Evolutionary conservation across 2,113 vertebrate genomes (phyloP).

Genomic region (Ceyx cyanopectus): DNA sequence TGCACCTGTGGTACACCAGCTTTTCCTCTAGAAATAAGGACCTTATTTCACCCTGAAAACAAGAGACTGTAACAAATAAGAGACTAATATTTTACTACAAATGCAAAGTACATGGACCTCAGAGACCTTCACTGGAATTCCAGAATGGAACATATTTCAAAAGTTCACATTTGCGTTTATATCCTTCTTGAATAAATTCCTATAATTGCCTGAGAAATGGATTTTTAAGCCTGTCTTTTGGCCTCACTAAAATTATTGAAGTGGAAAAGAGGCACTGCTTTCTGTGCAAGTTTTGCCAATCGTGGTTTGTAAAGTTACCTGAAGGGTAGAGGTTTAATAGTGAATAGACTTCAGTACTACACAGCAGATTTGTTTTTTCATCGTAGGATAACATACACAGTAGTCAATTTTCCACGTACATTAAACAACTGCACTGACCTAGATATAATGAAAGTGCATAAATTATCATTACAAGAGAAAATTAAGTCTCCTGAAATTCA

Average conservation of each 20-base stretch:
- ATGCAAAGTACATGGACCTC: background rate
- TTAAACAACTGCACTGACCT: background rate
- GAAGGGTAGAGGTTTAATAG: background rate
- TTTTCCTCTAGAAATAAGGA: background rate
- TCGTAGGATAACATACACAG: background rate
- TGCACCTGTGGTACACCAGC: too few species aligned
- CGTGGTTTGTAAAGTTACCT: background rate
- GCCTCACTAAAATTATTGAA: background rate
- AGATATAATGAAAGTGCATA: background rate
- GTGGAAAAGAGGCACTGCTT: background rate
- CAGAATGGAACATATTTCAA: background rate
- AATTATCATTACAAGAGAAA: background rate
- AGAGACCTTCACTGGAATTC: background rate
- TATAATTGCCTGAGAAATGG: background rate
- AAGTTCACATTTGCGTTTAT: background rate
- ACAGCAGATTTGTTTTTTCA: background rate
- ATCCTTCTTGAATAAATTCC: background rate
- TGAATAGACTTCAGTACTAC: background rate
- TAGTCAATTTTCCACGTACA: background rate
- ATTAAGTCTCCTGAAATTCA: background rate
- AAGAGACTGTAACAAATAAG: background rate
- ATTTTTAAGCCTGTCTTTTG: background rate
- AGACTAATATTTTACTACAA: background rate
- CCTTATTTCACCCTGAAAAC: background rate
- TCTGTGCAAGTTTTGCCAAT: background rate